Percentiles rank a stretch among this genome's conserved stretches.
Conservation (phyloP, 2,888 invertebrate species). For the Chrysopilus asiliformis region DNA sequence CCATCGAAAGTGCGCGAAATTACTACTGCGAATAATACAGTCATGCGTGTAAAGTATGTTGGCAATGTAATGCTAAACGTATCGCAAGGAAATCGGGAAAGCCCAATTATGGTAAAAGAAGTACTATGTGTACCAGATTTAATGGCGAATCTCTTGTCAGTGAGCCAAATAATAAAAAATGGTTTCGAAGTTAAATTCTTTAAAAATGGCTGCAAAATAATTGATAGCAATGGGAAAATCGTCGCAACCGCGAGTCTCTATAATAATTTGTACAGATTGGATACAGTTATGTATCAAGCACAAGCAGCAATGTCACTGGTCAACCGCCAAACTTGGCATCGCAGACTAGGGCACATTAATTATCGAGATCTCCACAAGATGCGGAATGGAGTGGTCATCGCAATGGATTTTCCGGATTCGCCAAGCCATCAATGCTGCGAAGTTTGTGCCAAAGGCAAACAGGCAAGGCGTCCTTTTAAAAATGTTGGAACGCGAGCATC, state of each 20-base stretch:
- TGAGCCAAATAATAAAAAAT: slow-evolving; percentile 10
- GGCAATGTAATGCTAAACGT: neutral
- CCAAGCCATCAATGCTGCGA: slow-evolving; percentile 2
- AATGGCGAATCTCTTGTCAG: slow-evolving; percentile 15
- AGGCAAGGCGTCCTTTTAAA: slow-evolving; percentile 16
- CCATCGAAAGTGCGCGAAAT: neutral
- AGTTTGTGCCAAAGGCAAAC: slow-evolving; percentile 18
- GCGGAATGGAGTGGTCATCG: neutral
- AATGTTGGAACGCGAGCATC: slow-evolving; percentile 13
- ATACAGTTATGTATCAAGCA: no score
- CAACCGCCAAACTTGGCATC: no score
- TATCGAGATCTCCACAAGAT: neutral
- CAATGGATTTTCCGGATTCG: neutral
- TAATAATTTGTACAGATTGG: no score
- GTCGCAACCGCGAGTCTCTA: slow-evolving; percentile 1
- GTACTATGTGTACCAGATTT: slow-evolving; percentile 10
- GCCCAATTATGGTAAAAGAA: slow-evolving; percentile 3
- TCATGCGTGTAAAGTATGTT: neutral
- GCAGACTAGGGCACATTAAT: slow-evolving; percentile 2
- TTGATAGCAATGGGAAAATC: slow-evolving; percentile 1
- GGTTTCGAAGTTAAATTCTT: neutral
- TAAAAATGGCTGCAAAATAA: neutral
- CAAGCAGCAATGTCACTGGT: no score
- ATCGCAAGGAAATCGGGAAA: neutral
- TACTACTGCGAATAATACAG: neutral